Evolutionary conservation across 2,113 vertebrate species (phyloP).

Genomic region (Salvator merianae): DNA sequence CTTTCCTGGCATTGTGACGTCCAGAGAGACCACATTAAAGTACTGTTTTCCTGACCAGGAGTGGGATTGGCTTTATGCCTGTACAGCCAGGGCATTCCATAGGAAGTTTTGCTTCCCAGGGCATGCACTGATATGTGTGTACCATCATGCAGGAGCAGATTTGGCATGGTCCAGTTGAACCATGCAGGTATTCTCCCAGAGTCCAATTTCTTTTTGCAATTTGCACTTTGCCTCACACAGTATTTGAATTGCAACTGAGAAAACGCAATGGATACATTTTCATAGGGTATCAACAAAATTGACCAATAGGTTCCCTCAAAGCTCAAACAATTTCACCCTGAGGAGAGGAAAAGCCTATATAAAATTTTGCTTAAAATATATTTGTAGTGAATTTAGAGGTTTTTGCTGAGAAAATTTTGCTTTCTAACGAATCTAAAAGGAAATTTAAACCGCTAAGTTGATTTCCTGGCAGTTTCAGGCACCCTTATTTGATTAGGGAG

Average conservation of each 20-base stretch:
- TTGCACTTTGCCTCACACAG: not conserved
- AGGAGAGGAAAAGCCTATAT: not conserved
- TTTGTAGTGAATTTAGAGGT: not conserved
- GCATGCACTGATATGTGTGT: too few relatives aligned
- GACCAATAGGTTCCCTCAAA: not conserved
- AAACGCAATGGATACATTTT: too few relatives aligned
- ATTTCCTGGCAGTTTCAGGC: not conserved
- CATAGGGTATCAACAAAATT: not conserved
- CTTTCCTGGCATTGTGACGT: too few relatives aligned
- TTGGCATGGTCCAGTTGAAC: too few relatives aligned
- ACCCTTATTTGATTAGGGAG: not conserved
- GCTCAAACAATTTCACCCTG: not conserved
- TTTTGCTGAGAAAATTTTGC: not conserved
- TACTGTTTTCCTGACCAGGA: too few relatives aligned
- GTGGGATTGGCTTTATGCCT: too few relatives aligned
- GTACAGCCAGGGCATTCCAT: too few relatives aligned
- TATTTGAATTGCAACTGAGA: not conserved
- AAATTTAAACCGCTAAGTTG: not conserved
- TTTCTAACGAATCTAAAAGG: not conserved
- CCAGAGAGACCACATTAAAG: too few relatives aligned
- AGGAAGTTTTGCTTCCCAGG: too few relatives aligned
- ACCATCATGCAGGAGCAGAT: too few relatives aligned
- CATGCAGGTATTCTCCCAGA: too few relatives aligned
- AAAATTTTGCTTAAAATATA: not conserved
- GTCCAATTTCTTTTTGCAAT: too few relatives aligned